Conservation (phyloP, 2,797 vertebrate species). For the Pseudomugil tenellus region DNA sequence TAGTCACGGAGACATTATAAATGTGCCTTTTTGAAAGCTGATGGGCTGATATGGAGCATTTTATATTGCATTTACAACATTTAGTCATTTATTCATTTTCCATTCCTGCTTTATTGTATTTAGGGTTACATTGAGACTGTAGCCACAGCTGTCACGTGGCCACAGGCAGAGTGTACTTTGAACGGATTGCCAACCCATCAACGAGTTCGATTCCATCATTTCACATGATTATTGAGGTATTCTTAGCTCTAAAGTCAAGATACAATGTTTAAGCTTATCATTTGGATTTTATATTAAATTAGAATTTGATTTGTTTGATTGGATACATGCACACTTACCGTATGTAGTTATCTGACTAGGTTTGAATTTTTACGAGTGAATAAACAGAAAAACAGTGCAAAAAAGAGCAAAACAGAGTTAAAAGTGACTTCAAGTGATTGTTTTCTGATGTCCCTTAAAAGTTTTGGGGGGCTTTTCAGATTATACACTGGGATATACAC, state of each 20-base stretch:
- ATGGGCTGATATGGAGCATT: slow-evolving; percentile 6
- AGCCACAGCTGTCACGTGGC: neutral
- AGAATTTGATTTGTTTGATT: neutral
- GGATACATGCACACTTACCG: neutral
- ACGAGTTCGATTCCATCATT: neutral
- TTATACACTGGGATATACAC: slow-evolving; percentile 21
- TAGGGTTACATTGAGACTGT: neutral
- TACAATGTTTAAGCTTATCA: neutral
- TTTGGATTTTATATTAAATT: neutral
- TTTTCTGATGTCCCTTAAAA: slow-evolving; percentile 30
- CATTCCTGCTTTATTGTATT: neutral
- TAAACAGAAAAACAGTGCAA: neutral
- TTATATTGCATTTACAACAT: neutral
- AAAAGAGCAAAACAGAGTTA: neutral
- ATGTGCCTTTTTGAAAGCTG: slow-evolving; percentile 32
- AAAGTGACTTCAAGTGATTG: neutral
- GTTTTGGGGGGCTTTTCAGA: slow-evolving; percentile 30
- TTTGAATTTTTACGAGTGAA: slow-evolving; percentile 1
- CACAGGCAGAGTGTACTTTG: neutral
- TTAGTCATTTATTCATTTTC: neutral
- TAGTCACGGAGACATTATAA: slow-evolving; percentile 37
- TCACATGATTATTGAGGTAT: neutral
- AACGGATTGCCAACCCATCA: neutral
- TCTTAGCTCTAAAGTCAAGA: neutral
- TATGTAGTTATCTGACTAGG: neutral